Conservation (phyloP, 2,888 invertebrate genomes). For the Chaitophorus viminalis region DNA sequence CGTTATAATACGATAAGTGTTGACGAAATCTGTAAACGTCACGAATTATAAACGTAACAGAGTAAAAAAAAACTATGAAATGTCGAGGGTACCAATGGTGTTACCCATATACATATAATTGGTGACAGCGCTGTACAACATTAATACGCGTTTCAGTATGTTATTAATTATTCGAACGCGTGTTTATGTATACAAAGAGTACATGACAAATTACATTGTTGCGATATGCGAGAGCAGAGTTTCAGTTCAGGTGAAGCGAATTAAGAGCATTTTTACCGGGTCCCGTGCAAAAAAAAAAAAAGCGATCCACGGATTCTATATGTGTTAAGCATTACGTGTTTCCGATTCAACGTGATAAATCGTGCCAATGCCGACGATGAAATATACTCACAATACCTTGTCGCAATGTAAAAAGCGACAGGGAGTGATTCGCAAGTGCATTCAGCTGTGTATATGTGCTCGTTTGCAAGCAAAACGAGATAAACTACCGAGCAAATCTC, state of each 20-base stretch:
- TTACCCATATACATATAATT: too few species aligned
- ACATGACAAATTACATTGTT: neutral
- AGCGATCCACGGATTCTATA: too few species aligned
- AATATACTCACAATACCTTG: neutral
- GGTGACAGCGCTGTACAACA: neutral
- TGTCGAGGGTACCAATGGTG: neutral
- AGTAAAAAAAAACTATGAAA: neutral
- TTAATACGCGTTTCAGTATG: neutral
- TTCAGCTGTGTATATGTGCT: neutral
- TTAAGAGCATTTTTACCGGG: too few species aligned
- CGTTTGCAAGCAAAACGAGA: neutral
- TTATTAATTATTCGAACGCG: neutral
- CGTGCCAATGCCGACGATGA: neutral
- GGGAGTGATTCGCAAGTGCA: neutral
- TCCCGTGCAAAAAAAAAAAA: too few species aligned
- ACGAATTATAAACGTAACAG: neutral
- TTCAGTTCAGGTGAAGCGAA: neutral
- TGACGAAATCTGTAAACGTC: neutral
- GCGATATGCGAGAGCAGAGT: neutral
- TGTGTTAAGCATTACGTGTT: too few species aligned
- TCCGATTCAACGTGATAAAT: too few species aligned
- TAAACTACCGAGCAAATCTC: neutral
- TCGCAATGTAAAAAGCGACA: neutral
- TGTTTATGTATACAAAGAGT: neutral
- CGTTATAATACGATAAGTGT: neutral